phyloP scores from a whole-genome alignment of 2,113 vertebrate species.

The Pterophyllum scalare region DNA sequence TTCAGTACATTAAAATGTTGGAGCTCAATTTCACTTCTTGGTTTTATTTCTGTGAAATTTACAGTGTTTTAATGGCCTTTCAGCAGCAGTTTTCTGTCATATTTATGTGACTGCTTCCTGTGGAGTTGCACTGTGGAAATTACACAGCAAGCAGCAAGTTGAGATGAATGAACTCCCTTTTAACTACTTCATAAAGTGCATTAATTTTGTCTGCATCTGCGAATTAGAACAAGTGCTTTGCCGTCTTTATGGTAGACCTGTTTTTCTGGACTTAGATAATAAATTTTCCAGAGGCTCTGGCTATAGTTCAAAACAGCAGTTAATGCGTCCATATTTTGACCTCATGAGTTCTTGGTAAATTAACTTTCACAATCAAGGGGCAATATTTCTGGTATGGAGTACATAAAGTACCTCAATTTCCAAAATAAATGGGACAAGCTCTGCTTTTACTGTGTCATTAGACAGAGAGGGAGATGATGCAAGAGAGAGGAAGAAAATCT shows the following conservation, averaged over 20 bases:
- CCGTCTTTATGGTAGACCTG: neutral
- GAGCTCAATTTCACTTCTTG: neutral
- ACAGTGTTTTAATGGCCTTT: neutral
- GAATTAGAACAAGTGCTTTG: neutral
- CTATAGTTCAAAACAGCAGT: constrained; percentile 3
- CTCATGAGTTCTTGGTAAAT: constrained; percentile 5
- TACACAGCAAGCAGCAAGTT: neutral
- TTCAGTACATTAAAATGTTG: neutral
- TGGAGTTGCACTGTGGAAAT: neutral
- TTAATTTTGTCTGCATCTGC: constrained; percentile 1
- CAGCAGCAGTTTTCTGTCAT: constrained; percentile 12
- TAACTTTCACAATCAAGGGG: constrained; percentile 8
- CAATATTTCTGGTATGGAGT: constrained; percentile 1
- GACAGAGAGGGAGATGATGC: neutral
- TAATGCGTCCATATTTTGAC: neutral
- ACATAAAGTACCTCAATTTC: neutral
- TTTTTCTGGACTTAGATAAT: neutral
- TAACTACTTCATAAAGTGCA: neutral
- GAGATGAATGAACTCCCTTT: constrained; percentile 6
- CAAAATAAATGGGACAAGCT: constrained; percentile 15
- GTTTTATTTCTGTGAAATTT: neutral
- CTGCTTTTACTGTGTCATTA: neutral
- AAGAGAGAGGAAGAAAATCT: neutral
- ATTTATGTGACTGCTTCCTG: constrained; percentile 6
- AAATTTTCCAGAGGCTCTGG: neutral